Percentiles rank a stretch among this genome's conserved stretches.
phyloP scores from a whole-genome alignment of 2,888 invertebrate genomes.

The Erynnis tages region DNA sequence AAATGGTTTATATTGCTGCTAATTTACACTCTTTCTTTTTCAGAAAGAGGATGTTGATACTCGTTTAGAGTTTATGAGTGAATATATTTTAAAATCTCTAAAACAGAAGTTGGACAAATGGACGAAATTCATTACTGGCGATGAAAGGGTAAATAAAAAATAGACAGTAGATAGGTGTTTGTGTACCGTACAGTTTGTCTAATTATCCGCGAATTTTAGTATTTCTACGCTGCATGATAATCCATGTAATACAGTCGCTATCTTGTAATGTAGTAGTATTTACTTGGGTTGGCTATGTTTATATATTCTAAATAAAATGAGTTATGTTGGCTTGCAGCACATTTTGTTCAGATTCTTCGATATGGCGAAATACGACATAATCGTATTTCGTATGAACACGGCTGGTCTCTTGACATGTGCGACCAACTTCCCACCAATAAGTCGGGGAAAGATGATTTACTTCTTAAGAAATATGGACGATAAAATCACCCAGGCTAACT shows the following conservation, averaged over 20 bases:
- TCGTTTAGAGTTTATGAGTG: slow-evolving; percentile 89
- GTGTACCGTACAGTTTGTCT: too few relatives aligned
- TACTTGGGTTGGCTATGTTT: too few relatives aligned
- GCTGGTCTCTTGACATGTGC: slow-evolving; percentile 85
- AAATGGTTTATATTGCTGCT: too few relatives aligned
- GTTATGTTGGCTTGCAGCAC: too few relatives aligned
- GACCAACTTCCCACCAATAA: slow-evolving; percentile 81
- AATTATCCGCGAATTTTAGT: too few relatives aligned
- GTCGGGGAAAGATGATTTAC: slow-evolving; percentile 86
- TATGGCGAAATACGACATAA: slow-evolving; percentile 56
- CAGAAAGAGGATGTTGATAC: slow-evolving; percentile 82
- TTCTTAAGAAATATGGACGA: slow-evolving; percentile 86
- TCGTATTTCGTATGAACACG: slow-evolving; percentile 83
- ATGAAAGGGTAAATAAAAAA: slow-evolving; percentile 81
- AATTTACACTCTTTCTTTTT: background rate
- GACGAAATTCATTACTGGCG: slow-evolving; percentile 90
- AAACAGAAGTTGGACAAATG: slow-evolving; percentile 94
- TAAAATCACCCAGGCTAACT: slow-evolving; percentile 83
- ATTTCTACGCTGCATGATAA: too few relatives aligned
- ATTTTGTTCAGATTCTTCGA: slow-evolving; percentile 64
- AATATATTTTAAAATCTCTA: slow-evolving; percentile 86
- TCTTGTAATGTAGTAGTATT: too few relatives aligned
- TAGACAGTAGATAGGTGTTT: too few relatives aligned
- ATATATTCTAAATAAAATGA: too few relatives aligned
- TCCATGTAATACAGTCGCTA: too few relatives aligned